These are phyloP conservation scores for Himantopus leucocephalus DNA, from an alignment of 2,113 vertebrate species.

Conservation along the genomic window DNA sequence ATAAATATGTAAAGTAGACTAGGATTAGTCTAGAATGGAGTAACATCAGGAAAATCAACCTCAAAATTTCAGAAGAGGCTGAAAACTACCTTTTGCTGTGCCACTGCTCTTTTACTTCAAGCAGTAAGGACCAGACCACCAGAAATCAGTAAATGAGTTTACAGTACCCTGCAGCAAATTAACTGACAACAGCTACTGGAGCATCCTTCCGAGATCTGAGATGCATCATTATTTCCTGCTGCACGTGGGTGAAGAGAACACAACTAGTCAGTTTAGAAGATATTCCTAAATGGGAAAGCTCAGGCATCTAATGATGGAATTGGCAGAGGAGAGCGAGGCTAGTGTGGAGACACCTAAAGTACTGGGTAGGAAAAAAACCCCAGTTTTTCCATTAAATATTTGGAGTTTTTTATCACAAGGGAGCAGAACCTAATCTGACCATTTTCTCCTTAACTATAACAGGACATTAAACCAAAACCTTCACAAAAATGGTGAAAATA, in stretches of 20 bases:
- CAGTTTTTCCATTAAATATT: background rate
- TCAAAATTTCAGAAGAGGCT: background rate
- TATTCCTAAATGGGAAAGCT: background rate
- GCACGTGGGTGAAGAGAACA: background rate
- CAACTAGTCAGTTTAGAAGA: background rate
- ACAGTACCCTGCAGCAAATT: background rate
- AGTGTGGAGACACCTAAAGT: background rate
- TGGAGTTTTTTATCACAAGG: background rate
- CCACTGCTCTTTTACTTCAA: background rate
- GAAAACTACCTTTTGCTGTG: background rate
- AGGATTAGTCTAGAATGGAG: constrained; percentile 9
- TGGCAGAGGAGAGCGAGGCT: background rate
- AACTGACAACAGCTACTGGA: background rate
- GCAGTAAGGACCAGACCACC: background rate
- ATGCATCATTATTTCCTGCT: background rate
- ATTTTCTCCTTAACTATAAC: background rate
- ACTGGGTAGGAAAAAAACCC: background rate
- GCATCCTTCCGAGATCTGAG: background rate
- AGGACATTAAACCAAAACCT: background rate
- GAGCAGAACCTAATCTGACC: background rate
- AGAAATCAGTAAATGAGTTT: background rate
- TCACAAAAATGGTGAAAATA: background rate
- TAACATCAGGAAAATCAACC: background rate
- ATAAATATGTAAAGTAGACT: constrained; percentile 21
- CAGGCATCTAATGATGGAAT: background rate